Evolutionary conservation across 2,888 invertebrate species (phyloP).

Genomic region (Clivina fossor): DNA sequence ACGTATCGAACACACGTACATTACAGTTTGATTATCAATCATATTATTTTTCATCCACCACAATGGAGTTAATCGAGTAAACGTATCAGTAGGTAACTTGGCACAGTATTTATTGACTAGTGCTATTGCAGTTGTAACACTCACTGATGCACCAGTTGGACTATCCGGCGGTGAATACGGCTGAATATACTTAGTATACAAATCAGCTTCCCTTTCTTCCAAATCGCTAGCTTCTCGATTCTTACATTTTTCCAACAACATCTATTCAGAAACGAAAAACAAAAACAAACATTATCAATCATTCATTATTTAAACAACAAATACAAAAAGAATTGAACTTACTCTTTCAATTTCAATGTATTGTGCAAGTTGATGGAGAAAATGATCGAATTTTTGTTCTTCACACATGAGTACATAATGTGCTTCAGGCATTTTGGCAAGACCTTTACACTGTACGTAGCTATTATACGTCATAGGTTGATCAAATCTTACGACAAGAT

Average conservation of each 20-base stretch:
- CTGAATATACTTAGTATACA: constrained; percentile 63
- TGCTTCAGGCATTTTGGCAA: constrained; percentile 79
- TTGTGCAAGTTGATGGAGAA: constrained; percentile 68
- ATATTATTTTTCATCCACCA: constrained; percentile 63
- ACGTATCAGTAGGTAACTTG: constrained; percentile 96
- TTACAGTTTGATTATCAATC: constrained; percentile 43
- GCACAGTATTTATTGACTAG: constrained; percentile 96
- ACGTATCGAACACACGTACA: constrained; percentile 73
- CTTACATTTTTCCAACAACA: constrained; percentile 30
- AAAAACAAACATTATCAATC: constrained; percentile 1
- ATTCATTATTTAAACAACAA: background rate
- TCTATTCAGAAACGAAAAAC: constrained; percentile 13
- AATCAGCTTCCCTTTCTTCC: constrained; percentile 71
- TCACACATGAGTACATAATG: constrained; percentile 74
- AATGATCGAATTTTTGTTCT: constrained; percentile 56
- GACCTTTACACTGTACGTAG: constrained; percentile 82
- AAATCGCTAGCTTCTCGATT: constrained; percentile 66
- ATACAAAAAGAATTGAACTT: too few relatives aligned
- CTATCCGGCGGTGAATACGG: constrained; percentile 68
- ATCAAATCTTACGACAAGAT: constrained; percentile 88
- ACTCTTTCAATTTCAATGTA: constrained; percentile 81
- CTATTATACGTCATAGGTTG: constrained; percentile 73
- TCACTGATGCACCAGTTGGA: constrained; percentile 62
- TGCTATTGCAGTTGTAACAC: constrained; percentile 82
- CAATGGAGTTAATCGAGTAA: constrained; percentile 91